Conservation (phyloP, 2,113 vertebrate genomes). For the Plecotus auritus region DNA sequence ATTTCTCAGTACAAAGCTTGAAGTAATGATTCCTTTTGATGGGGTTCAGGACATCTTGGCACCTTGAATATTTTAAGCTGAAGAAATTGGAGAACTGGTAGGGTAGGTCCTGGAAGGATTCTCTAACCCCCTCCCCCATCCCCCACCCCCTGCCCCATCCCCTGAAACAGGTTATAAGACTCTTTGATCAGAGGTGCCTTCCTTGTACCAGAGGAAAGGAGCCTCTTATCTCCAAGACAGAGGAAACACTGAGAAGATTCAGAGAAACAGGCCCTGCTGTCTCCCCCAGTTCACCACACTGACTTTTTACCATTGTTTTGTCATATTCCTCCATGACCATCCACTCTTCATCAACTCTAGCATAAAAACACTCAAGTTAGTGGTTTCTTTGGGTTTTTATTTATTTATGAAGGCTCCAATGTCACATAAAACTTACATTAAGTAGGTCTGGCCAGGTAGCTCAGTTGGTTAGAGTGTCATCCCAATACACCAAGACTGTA, state of each 20-base stretch:
- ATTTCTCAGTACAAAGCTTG: background rate
- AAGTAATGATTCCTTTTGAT: background rate
- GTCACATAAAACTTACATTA: background rate
- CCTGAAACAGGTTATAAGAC: background rate
- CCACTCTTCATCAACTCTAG: background rate
- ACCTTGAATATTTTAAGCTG: background rate
- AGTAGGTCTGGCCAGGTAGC: background rate
- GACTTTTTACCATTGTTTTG: background rate
- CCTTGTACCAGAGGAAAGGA: background rate
- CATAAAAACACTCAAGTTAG: background rate
- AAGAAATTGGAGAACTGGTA: background rate
- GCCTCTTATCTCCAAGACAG: background rate
- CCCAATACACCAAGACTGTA: too few relatives aligned
- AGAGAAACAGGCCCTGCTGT: background rate
- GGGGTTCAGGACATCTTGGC: background rate
- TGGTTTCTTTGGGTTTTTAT: background rate
- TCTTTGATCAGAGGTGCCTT: background rate
- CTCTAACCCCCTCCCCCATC: background rate
- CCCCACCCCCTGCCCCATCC: too few relatives aligned
- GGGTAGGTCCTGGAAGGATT: background rate
- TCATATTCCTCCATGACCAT: background rate
- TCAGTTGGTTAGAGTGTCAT: too few relatives aligned
- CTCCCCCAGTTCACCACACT: background rate
- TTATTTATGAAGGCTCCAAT: background rate
- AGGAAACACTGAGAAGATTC: background rate